Base-by-base conservation (phyloP, 1,140 invertebrate species). In the Steinernema feltiae region DNA sequence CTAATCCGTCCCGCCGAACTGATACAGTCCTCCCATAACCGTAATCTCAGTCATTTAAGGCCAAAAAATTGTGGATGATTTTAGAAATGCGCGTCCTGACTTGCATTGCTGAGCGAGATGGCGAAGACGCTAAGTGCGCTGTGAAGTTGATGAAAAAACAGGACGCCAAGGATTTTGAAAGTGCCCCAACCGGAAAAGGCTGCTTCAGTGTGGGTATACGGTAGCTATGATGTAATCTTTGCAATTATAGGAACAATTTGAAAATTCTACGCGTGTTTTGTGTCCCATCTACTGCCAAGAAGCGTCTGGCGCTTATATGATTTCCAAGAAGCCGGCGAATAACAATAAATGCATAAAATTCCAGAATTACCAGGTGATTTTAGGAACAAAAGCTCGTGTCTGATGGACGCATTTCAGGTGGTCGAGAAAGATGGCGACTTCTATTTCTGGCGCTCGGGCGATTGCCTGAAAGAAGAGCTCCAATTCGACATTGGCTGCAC, bases 311-410 rank as follows among this genome's bases (percentile, higher is more conserved):
- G 53, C 53, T 12, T 63, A 63, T 21, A 27, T 63, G 15, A 63
- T 63, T 21, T 63, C 53, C 15, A 63, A 63, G 53, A 63, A 63
- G 53, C 53, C 53, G 7, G 53, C 53, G 2, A 15, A 63, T 21
- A 63, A 63, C 53, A 63, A 63, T 27, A 63, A 63, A 63, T 63
- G 53, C 53, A 63, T 63, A 3, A 63, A 63, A 63, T 63, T 63
- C 53, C 7, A 63, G 53, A 63, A 63, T 21, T 63, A 63, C 24
- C 53, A 63, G 53, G 53, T 63, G 24, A 17, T 3, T 3, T 63
- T 27, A 17, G 12, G 53, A 17, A 27, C 3, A 17, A 27, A 27
- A 27, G 24, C 24, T 63, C 3, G 12, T 27, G 53, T n/a, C 7
- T 15, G 24, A 27, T 27, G 24, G 53, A n/a, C n/a, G n/a, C n/a